Evolutionary conservation across 2,888 invertebrate genomes (phyloP), one percentile per base, ranked within the genome.

Genomic region (Gastrophysa polygoni): DNA sequence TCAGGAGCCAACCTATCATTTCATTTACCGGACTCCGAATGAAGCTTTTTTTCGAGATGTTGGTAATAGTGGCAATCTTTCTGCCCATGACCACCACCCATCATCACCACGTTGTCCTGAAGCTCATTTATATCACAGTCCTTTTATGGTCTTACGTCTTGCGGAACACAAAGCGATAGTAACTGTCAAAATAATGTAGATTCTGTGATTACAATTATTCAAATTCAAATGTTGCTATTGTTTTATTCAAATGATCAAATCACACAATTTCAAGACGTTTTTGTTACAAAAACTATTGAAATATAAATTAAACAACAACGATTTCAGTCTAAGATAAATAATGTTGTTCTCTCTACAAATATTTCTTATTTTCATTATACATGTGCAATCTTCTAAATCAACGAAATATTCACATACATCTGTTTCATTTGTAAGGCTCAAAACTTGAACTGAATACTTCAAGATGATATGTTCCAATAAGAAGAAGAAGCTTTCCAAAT

Each of bases 281-380:
- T 48, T 48, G 63, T 71, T 71, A 60, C 71, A 71, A 57, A 49
- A 69, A 61, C 70, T 69, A 18, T 60, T 57, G 47, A 58, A 64
- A 54, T 70, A 71, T 7, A 70, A 56, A 61, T 70, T 69, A 44
- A 59, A 65, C 48, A 71, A 57, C 21, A 70, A 55, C 34, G 44
- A 64, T 57, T 63, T 70, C 17, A 71, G 48, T 59, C 55, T 69
- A 18, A 60, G 57, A 50, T 59, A 57, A 56, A 67, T 58, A 18
- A 47, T 52, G 16, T 61, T 16, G 58, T 68, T 48, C n/a, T 57
- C 20, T 21, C 50, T 11, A 56, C 69, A 69, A 44, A 64, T 29
- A 47, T 32, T 58, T 57, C 57, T 64, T 18, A 71, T 44, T 62
- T 49, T 69, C 14, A 18, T 29, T 16, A 69, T 57, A 46, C 56